A percentile compares a stretch with the other conserved stretches of the same genome.
Conservation (phyloP, 2,797 vertebrate species). For the Fringilla coelebs region DNA sequence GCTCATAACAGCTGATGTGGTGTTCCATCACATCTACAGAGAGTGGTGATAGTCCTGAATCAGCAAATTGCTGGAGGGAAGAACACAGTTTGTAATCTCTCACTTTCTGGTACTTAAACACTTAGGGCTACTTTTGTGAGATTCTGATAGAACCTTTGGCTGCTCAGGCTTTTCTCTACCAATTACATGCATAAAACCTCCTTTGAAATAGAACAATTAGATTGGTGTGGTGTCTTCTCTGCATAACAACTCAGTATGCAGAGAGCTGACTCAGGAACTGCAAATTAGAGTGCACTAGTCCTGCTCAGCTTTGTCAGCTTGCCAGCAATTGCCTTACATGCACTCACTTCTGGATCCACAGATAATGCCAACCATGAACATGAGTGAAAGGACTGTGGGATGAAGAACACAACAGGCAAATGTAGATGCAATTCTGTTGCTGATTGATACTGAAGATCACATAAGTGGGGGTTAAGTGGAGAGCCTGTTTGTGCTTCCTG, state of each 20-base stretch:
- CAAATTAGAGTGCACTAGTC: neutral
- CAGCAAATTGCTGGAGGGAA: neutral
- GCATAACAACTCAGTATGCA: neutral
- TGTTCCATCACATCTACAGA: neutral
- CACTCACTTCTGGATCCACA: fast-evolving
- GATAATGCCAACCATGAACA: neutral
- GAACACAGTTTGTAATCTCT: neutral
- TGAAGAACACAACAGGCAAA: neutral
- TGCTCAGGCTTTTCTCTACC: neutral
- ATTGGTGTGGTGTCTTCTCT: neutral
- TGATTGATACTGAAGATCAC: neutral
- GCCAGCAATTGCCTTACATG: neutral
- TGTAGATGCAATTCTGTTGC: neutral
- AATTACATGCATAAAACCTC: neutral
- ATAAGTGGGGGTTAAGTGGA: fast-evolving
- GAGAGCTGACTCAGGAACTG: neutral
- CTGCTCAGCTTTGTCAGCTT: neutral
- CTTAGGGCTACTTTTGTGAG: neutral
- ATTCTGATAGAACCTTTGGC: neutral
- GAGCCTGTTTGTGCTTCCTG: neutral
- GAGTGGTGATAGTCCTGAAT: neutral
- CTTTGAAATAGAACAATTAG: neutral
- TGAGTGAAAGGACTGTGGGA: neutral
- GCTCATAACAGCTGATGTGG: neutral
- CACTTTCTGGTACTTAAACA: neutral